phyloP scores from a whole-genome alignment of 2,113 vertebrate genomes.

The Grammomys dolichurus region DNA sequence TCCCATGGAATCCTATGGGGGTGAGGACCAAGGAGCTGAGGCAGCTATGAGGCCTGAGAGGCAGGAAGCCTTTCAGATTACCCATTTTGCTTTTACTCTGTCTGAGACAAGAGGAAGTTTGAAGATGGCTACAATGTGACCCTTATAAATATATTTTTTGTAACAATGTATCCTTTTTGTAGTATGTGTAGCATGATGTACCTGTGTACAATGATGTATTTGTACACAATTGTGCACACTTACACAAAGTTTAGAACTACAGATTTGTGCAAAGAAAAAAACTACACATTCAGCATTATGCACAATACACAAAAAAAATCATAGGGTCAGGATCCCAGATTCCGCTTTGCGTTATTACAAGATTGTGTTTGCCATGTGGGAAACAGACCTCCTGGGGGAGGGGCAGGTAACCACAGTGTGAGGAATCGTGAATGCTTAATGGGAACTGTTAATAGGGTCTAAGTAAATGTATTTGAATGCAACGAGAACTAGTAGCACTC shows the following conservation, averaged over 20 bases:
- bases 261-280: background rate
- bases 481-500: background rate
- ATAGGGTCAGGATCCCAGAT: background rate
- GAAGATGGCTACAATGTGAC: background rate
- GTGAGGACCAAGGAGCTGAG: background rate
- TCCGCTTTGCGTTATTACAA: background rate
- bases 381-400: background rate
- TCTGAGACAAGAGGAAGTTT: background rate
- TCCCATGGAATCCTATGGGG: background rate
- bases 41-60: accelerated
- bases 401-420: background rate
- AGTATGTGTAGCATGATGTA: background rate
- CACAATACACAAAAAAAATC: background rate
- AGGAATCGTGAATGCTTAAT: background rate
- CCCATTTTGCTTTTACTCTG: background rate
- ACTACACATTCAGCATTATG: background rate
- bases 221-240: background rate
- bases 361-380: accelerated
- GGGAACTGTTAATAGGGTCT: background rate
- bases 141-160: background rate
- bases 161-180: background rate
- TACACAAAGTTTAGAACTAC: background rate
- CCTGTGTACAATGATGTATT: background rate
- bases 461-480: background rate
- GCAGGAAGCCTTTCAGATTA: background rate